A percentile compares a stretch with the other conserved stretches of the same genome.
phyloP scores from a whole-genome alignment of 2,113 vertebrate species.

The Thalassoma bifasciatum region DNA sequence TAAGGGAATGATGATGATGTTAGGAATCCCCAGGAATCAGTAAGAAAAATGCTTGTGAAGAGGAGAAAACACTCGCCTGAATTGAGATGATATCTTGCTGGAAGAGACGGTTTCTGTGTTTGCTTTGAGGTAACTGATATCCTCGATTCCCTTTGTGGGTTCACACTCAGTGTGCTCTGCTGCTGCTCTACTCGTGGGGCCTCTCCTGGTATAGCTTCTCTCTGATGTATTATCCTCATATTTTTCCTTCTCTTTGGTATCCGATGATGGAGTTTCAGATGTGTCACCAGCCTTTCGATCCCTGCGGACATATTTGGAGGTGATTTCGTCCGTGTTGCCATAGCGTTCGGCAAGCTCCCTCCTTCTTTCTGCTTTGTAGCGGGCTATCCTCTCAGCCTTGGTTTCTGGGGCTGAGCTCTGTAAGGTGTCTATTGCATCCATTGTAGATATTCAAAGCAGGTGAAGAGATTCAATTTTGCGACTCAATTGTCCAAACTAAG shows the following conservation, averaged over 20 bases:
- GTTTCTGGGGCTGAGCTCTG: slow-evolving; percentile 78
- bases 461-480: slow-evolving; percentile 8
- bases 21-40: too few species aligned
- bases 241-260: slow-evolving; percentile 51
- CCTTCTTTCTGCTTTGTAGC: slow-evolving; percentile 85
- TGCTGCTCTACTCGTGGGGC: slow-evolving; percentile 44
- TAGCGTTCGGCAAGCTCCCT: slow-evolving; percentile 83
- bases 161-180: slow-evolving; percentile 21
- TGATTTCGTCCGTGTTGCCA: slow-evolving; percentile 77
- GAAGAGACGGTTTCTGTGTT: slow-evolving; percentile 46
- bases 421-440: slow-evolving; percentile 79
- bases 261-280: slow-evolving; percentile 27
- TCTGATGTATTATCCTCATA: slow-evolving; percentile 60
- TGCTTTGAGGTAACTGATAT: neutral
- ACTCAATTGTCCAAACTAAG: neutral
- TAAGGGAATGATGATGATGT: too few species aligned
- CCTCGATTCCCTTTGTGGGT: slow-evolving; percentile 11
- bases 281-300: slow-evolving; percentile 68
- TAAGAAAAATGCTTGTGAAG: too few species aligned
- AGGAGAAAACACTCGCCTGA: slow-evolving; percentile 59
- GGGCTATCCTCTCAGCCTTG: slow-evolving; percentile 85
- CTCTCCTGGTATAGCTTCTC: slow-evolving; percentile 52
- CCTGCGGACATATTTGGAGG: slow-evolving; percentile 76
- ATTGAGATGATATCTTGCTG: slow-evolving; percentile 33
- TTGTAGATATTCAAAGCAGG: slow-evolving; percentile 18